Evolutionary conservation across 2,888 invertebrate species (phyloP).

Genomic region (Apodemia duryi): DNA sequence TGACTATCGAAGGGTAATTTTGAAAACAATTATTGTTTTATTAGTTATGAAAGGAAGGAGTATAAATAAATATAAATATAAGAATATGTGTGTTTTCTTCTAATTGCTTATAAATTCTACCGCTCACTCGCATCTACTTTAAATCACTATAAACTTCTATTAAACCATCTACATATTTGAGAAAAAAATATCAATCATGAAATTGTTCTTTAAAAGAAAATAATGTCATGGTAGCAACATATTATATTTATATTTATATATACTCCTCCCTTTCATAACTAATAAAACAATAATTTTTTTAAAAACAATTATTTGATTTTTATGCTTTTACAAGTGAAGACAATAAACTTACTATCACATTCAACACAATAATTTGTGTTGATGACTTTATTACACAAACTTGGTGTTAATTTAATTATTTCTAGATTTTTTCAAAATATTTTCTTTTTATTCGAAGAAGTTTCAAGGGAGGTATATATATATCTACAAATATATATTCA

Average conservation of each 20-base stretch:
- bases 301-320: neutral
- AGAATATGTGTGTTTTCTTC: neutral
- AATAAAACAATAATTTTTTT: slow-evolving; percentile 2
- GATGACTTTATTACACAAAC: too few relatives aligned
- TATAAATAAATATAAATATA: slow-evolving; percentile 10
- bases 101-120: slow-evolving; percentile 7
- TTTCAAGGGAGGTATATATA: neutral
- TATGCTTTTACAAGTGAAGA: neutral
- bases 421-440: neutral
- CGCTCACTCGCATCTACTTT: neutral
- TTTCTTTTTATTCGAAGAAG: neutral
- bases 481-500: too few relatives aligned
- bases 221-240: neutral
- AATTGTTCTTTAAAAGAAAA: neutral
- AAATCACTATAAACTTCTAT: slow-evolving; percentile 6
- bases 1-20: slow-evolving; percentile 8
- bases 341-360: neutral
- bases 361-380: neutral
- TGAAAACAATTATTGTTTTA: slow-evolving; percentile 4
- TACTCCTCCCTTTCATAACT: slow-evolving; percentile 8
- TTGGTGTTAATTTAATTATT: neutral
- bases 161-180: neutral
- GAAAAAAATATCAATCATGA: slow-evolving; percentile 6
- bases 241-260: slow-evolving; percentile 11
- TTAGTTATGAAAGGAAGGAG: slow-evolving; percentile 5